Percentiles rank a stretch among this genome's conserved stretches.
Evolutionary conservation across 2,888 invertebrate species (phyloP).

Genomic region (Xylocampa areola): DNA sequence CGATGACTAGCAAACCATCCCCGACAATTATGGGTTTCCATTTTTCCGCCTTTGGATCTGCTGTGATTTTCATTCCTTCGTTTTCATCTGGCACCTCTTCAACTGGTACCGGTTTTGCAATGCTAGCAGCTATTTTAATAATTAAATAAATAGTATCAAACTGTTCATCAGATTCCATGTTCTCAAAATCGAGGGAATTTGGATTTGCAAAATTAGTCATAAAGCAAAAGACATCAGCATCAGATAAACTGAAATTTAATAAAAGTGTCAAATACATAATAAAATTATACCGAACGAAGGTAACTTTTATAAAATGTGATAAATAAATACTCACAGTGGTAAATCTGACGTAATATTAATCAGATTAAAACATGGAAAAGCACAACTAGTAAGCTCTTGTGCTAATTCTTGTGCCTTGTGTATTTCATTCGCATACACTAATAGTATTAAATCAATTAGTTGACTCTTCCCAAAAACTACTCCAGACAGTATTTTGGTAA

Average conservation of each 20-base stretch:
- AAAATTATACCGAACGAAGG: not conserved
- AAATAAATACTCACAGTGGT: too few species aligned
- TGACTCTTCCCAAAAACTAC: conserved; percentile 73
- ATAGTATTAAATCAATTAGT: conserved; percentile 73
- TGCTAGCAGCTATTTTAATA: conserved; percentile 76
- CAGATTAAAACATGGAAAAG: conserved; percentile 72
- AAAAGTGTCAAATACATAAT: not conserved
- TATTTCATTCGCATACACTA: conserved; percentile 77
- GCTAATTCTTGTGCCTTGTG: conserved; percentile 67
- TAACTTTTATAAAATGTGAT: too few species aligned
- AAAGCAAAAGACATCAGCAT: conserved; percentile 81
- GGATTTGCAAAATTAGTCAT: conserved; percentile 78
- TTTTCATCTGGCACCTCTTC: conserved; percentile 20
- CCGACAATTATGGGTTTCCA: conserved; percentile 71
- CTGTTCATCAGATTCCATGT: conserved; percentile 64
- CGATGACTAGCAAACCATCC: conserved; percentile 78
- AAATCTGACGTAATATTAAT: conserved; percentile 74
- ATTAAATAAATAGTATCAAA: conserved; percentile 77
- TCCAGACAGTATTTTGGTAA: conserved; percentile 77
- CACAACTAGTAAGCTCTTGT: conserved; percentile 72
- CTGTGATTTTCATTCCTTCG: not conserved
- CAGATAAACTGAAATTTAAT: conserved; percentile 68
- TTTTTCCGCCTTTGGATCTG: conserved; percentile 22
- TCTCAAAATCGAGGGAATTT: conserved; percentile 68
- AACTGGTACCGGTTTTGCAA: conserved; percentile 53